Evolutionary conservation across 2,797 vertebrate genomes (phyloP).

Genomic region (Takifugu ocellatus): DNA sequence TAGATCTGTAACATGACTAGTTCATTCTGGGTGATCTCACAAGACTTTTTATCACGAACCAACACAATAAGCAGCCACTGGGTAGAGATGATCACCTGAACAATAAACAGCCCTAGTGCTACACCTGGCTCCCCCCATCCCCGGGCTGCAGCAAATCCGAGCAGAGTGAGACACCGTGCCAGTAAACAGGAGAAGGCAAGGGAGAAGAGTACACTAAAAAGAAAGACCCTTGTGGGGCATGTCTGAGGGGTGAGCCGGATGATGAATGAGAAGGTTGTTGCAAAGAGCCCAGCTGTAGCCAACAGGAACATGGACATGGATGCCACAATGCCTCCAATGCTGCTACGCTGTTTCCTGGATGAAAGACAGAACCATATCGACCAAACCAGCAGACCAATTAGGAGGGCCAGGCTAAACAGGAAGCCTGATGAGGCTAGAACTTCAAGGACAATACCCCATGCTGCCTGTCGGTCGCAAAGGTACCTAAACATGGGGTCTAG

Average conservation of each 20-base stretch:
- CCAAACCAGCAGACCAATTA: constrained; percentile 72
- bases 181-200: constrained; percentile 88
- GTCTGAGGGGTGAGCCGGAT: constrained; percentile 73
- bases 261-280: constrained; percentile 87
- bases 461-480: constrained; percentile 75
- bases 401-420: constrained; percentile 76
- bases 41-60: constrained; percentile 49
- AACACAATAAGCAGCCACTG: constrained; percentile 81
- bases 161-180: constrained; percentile 78
- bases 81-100: constrained; percentile 84
- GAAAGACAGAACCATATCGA: constrained; percentile 61
- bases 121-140: constrained; percentile 73
- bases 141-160: constrained; percentile 69
- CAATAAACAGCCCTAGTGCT: constrained; percentile 68
- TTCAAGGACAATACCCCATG: constrained; percentile 89
- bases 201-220: constrained; percentile 85
- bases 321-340: constrained; percentile 63
- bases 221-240: constrained; percentile 85
- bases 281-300: constrained; percentile 82
- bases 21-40: constrained; percentile 66
- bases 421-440: constrained; percentile 79
- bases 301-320: constrained; percentile 81
- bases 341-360: constrained; percentile 44
- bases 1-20: constrained; percentile 89
- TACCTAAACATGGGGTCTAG: constrained; percentile 67